These are phyloP conservation scores for Scrobipalpa atriplicella DNA, from an alignment of 2,888 invertebrate genomes.

Conservation along the genomic window DNA sequence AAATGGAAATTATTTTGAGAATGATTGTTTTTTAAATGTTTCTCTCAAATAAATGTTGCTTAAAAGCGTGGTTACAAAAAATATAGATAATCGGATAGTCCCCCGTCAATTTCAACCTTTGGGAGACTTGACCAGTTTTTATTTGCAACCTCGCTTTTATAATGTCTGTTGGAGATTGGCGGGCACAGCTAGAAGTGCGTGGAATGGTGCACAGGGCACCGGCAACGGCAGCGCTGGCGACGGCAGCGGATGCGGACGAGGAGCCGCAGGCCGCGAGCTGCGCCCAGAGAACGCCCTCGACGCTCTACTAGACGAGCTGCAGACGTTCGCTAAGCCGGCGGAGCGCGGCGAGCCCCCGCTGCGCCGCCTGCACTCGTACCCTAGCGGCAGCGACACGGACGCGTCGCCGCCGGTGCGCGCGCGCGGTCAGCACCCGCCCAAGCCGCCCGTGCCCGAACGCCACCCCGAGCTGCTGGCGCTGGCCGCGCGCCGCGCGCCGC, in stretches of 20 bases:
- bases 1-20: conserved; percentile 57
- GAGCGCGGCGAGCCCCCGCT: conserved; percentile 80
- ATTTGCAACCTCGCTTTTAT: conserved; percentile 69
- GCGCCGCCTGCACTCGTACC: conserved; percentile 91
- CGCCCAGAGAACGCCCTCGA: conserved; percentile 98
- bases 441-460: conserved; percentile 92
- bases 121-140: conserved; percentile 5
- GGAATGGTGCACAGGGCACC: conserved; percentile 74
- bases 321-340: conserved; percentile 91
- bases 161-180: conserved; percentile 56
- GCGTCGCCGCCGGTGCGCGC: conserved; percentile 89
- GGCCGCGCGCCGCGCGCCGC: conserved; percentile 88
- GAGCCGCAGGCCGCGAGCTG: conserved; percentile 61
- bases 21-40: conserved; percentile 70
- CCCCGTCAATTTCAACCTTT: conserved; percentile 8
- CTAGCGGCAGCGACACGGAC: conserved; percentile 92
- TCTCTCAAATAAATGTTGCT: conserved; percentile 55
- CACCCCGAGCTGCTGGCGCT: conserved; percentile 90
- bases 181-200: conserved; percentile 68
- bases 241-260: conserved; percentile 63
- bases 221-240: conserved; percentile 62
- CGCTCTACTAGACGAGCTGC: conserved; percentile 96
- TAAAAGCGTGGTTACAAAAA: conserved; percentile 68
- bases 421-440: conserved; percentile 81
- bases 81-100: conserved; percentile 39